Evolutionary conservation across 1,140 invertebrate species (phyloP).

Genomic region (Cyrtorhinus lividipennis): DNA sequence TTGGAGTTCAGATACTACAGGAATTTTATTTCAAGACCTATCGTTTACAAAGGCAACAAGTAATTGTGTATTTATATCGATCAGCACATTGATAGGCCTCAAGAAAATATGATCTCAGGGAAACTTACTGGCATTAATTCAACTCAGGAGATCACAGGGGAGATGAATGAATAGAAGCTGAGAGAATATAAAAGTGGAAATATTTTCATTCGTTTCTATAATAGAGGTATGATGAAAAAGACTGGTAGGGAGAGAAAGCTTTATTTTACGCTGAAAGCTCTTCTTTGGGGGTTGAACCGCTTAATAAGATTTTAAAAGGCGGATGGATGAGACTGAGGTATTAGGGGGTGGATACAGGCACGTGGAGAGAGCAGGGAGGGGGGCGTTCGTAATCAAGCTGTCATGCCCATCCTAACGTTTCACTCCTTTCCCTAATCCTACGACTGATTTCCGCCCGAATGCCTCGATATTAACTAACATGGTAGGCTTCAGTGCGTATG

Average conservation of each 20-base stretch:
- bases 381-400: background rate
- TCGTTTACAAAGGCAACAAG: too few relatives aligned
- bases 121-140: too few relatives aligned
- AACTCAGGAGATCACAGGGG: too few relatives aligned
- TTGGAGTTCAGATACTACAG: too few relatives aligned
- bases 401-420: background rate
- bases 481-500: too few relatives aligned
- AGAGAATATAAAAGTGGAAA: too few relatives aligned
- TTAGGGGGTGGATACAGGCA: too few relatives aligned
- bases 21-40: too few relatives aligned
- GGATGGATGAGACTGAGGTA: background rate
- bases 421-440: background rate
- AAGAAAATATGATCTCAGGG: too few relatives aligned
- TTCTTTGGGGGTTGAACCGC: constrained; percentile 2
- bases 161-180: too few relatives aligned
- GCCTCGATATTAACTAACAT: constrained; percentile 1
- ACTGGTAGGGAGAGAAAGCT: background rate
- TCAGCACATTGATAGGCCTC: too few relatives aligned
- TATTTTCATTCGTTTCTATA: background rate
- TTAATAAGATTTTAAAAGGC: background rate
- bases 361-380: background rate
- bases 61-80: too few relatives aligned
- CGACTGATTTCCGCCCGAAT: background rate
- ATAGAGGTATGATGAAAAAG: background rate
- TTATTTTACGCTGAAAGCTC: background rate